Conservation (phyloP, 2,797 vertebrate genomes). For the Sciurus vulgaris region DNA sequence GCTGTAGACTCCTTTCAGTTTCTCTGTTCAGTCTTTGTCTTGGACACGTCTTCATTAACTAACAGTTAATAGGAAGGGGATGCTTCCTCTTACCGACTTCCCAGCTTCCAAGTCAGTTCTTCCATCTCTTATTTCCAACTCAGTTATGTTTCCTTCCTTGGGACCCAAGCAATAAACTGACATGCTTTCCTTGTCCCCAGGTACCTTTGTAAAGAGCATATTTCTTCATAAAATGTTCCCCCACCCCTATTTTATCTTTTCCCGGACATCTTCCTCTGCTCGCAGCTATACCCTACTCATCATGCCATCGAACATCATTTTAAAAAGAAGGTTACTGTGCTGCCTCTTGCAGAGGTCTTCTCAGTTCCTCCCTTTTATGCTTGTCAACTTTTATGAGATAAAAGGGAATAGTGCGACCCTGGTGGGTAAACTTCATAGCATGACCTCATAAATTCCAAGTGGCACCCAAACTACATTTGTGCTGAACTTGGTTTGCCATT, state of each 20-base stretch:
- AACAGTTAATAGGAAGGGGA: background rate
- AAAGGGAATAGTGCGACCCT: background rate
- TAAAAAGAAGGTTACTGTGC: slow-evolving; percentile 44
- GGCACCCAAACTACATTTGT: background rate
- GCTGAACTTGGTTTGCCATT: background rate
- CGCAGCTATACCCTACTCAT: slow-evolving; percentile 4
- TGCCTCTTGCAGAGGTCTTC: background rate
- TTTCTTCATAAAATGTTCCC: background rate
- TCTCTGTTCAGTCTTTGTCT: background rate
- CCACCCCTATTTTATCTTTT: background rate
- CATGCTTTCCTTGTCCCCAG: background rate
- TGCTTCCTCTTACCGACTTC: background rate
- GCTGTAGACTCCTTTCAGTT: background rate
- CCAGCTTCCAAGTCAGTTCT: background rate
- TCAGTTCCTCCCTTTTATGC: slow-evolving; percentile 20
- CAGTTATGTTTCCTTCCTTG: background rate
- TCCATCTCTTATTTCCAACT: background rate
- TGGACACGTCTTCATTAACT: background rate
- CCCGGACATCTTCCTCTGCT: background rate
- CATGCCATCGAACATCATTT: background rate
- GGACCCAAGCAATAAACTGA: background rate
- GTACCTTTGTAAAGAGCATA: background rate
- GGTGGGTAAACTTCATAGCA: background rate
- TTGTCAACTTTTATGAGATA: slow-evolving; percentile 6
- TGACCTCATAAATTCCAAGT: slow-evolving; percentile 50